Evolutionary conservation across 2,888 invertebrate species (phyloP), one percentile per base, ranked within the genome.

Genomic region (Criorhina ranunculi): DNA sequence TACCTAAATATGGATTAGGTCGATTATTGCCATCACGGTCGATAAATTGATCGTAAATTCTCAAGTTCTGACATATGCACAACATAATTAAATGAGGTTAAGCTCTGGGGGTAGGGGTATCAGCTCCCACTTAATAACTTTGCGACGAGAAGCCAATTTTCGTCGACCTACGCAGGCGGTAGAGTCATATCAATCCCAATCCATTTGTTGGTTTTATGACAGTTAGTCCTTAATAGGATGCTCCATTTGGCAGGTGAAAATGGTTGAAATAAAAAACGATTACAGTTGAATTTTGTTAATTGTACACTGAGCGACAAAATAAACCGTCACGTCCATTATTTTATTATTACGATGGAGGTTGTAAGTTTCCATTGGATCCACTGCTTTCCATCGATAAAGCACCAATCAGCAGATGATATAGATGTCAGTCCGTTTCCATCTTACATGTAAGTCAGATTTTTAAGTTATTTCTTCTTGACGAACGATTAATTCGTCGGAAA

Each of bases 41-140:
- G 49, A 76, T 76, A 81, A 81, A 81, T 76, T 75, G 75, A 69
- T 81, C 69, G 76, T 81, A 81, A 81, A 81, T 75, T 69, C 11
- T 33, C 53, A 33, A 69, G 24, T 67, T 29, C 35, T 81, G 75
- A 67, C 80, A 62, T 67, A 46, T 59, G 35, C 53, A 77, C 67
- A 67, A 42, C 59, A 67, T 69, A 77, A 77, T 77, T 69, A 77
- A 69, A 67, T 40, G 72, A 24, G 49, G 49, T 51, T 40, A 51
- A 19, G 5, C 11, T 29, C 1, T 9, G 46, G 33, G 12, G 33
- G 44, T n/a, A n/a, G 6, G 17, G 44, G 44, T 11, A 12, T 11
- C 12, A 4, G 12, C 24, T 1, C 15, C 29, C 24, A 1, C 40
- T 24, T 1, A 19, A 8, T 19, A 35, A 17, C 31, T 2, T 33